A percentile compares a stretch with the other conserved stretches of the same genome.
phyloP scores from a whole-genome alignment of 2,888 invertebrate genomes.

The Cantharis rufa region DNA sequence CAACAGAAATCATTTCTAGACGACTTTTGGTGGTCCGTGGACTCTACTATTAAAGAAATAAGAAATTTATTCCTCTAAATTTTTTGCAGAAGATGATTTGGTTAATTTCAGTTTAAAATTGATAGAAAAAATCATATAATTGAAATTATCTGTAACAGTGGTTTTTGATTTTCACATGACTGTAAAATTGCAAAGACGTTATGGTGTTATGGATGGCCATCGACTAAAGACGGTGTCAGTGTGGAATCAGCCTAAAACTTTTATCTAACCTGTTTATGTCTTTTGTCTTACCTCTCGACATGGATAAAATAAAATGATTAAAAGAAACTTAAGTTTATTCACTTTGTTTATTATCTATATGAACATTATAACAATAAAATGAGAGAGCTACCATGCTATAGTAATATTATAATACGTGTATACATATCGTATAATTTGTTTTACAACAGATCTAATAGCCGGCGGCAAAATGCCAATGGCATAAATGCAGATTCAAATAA shows the following conservation, averaged over 20 bases:
- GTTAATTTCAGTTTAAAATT: neutral
- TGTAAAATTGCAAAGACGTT: neutral
- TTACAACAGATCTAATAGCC: constrained; percentile 50
- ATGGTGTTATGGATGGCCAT: neutral
- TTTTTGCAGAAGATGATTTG: neutral
- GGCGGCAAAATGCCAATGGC: constrained; percentile 17
- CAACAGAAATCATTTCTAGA: no score
- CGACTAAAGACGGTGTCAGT: neutral
- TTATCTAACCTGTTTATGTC: no score
- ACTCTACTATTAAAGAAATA: no score
- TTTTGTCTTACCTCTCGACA: no score
- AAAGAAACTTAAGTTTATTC: constrained; percentile 32
- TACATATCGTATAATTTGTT: constrained; percentile 48
- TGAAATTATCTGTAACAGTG: neutral
- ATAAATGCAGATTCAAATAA: constrained; percentile 44
- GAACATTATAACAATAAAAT: constrained; percentile 57
- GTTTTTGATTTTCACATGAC: neutral
- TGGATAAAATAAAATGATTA: neutral
- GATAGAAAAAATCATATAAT: no score
- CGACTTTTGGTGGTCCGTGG: no score
- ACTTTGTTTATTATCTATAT: constrained; percentile 56
- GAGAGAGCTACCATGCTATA: constrained; percentile 56
- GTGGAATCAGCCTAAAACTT: no score
- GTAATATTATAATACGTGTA: constrained; percentile 48
- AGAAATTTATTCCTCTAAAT: neutral